Evolutionary conservation across 1,140 invertebrate genomes (phyloP), one percentile per base, ranked within the genome.

Genomic region (Scaptomyza pallida): DNA sequence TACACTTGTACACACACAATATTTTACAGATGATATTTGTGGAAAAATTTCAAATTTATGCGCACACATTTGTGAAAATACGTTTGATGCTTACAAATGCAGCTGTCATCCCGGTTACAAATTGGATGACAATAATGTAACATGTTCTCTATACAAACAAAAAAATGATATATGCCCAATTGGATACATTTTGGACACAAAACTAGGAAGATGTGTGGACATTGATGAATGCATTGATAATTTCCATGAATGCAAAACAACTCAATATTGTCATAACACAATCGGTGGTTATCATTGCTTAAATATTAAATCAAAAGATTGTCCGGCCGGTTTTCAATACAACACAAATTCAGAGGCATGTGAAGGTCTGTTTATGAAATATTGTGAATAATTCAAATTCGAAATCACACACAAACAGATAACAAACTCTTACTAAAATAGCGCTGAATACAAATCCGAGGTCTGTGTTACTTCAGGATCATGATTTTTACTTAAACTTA

Each of bases 181-280:
- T 5, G 78, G 89, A 10, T 90, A 78, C 30, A n/a, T 64, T 41
- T 21, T 71, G 2, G 76, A 88, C 15, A 16, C 43, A 0, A 5
- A 44, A 1, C 67, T 67, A 21, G 50, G 43, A 1, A 79, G 89
- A 47, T 91, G 91, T 23, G 51, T 76, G 92, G 94, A 95, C 89
- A 91, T 96, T 2, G 94, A 96, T 77, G 96, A 97, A 82, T 97
- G 95, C 75, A 81, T 91, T 0, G 92, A 93, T 8, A 93, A 93
- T 0, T 92, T 91, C 15, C 94, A 95, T 44, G 97, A 96, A 70
- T 93, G 92, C 55, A 73, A 72, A 26, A 9, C 48, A 16, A 63
- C 54, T 8, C 89, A 91, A 47, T 89, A 89, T 43, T 91, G 90
- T 33, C 69, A 79, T 17, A 91, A 91, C 26, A 83, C 72, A 0